These are phyloP conservation scores for Dendrophyllia cribrosa DNA, from an alignment of 64 coral and sea anemone species.

Conservation along the genomic window DNA sequence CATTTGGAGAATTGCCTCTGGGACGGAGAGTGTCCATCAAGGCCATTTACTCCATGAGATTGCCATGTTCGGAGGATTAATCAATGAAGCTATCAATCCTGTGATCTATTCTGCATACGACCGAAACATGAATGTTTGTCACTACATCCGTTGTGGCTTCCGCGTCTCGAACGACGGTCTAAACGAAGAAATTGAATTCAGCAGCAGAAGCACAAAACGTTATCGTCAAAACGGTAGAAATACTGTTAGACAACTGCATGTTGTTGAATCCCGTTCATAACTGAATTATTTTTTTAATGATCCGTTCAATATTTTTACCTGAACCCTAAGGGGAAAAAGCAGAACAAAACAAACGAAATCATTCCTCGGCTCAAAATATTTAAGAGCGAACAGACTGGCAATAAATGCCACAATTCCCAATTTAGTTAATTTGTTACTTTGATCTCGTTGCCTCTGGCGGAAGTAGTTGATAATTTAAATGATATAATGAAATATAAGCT, in stretches of 20 bases:
- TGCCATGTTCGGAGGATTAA: slow-evolving; percentile 60
- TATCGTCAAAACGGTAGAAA: background rate
- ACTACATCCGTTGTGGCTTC: background rate
- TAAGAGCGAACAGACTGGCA: too few species aligned
- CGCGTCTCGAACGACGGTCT: background rate
- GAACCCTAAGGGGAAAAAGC: too few species aligned
- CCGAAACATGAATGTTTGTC: background rate
- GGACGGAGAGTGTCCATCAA: slow-evolving; percentile 42
- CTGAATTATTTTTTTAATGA: too few species aligned
- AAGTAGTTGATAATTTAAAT: too few species aligned
- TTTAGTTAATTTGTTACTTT: too few species aligned
- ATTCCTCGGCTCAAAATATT: too few species aligned
- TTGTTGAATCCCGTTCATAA: background rate
- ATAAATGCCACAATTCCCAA: too few species aligned
- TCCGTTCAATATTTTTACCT: too few species aligned
- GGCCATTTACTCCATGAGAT: slow-evolving; percentile 11
- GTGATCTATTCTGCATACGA: slow-evolving; percentile 42
- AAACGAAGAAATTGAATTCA: background rate
- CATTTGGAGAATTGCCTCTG: slow-evolving; percentile 52
- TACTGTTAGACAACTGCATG: background rate
- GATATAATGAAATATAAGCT: too few species aligned
- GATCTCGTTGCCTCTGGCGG: too few species aligned
- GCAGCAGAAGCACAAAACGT: background rate
- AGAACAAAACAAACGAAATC: too few species aligned
- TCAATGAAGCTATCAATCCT: slow-evolving; percentile 72